Conservation (phyloP, 2,797 vertebrate species). For the Momotus momota region DNA sequence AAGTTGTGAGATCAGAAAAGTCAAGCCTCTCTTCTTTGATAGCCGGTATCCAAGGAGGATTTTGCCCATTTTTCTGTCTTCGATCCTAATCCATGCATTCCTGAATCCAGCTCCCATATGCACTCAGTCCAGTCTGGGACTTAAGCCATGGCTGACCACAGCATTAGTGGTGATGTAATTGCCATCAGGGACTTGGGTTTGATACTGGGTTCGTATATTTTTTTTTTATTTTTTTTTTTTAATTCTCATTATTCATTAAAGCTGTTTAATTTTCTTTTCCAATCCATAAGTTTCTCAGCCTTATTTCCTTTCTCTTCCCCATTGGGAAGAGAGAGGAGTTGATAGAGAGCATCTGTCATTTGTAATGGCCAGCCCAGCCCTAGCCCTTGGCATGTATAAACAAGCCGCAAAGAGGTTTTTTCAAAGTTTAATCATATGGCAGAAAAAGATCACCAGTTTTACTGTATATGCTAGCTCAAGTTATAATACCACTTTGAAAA, state of each 20-base stretch:
- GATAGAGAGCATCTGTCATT: background rate
- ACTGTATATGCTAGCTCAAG: background rate
- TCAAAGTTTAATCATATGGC: conserved; percentile 15
- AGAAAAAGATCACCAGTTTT: conserved; percentile 1
- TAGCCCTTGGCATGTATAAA: background rate
- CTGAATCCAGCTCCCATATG: background rate
- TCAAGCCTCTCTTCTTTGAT: background rate
- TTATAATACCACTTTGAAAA: background rate
- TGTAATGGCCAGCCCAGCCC: background rate
- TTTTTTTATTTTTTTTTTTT: background rate
- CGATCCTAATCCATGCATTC: background rate
- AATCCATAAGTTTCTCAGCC: background rate
- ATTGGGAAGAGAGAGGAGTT: background rate
- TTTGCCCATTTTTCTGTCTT: background rate
- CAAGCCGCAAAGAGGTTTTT: background rate
- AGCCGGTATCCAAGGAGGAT: background rate
- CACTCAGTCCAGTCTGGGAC: background rate
- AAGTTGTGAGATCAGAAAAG: background rate
- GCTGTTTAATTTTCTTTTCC: background rate
- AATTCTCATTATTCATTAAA: background rate
- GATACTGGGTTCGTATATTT: background rate
- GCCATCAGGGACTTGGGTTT: background rate
- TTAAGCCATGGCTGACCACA: background rate
- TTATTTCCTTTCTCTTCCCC: background rate
- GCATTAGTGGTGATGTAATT: background rate